These are phyloP conservation scores for Dendropsophus ebraccatus DNA, from an alignment of 2,113 vertebrate species.

Conservation along the genomic window DNA sequence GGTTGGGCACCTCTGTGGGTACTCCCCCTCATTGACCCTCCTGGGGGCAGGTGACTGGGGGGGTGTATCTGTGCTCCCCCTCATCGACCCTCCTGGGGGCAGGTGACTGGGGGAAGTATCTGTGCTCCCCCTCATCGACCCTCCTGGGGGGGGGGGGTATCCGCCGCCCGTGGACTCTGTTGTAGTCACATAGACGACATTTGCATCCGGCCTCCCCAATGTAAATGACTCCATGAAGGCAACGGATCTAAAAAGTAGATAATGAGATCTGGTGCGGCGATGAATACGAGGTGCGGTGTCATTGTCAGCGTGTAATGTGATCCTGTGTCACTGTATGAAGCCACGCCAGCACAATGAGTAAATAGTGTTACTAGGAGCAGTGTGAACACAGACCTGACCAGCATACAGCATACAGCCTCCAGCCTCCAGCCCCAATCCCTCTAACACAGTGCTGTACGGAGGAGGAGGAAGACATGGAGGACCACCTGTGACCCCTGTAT, in stretches of 20 bases:
- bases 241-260: background rate
- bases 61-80: too few species aligned
- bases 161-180: background rate
- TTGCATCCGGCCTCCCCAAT: background rate
- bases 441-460: background rate
- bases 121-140: too few species aligned
- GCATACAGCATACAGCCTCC: background rate
- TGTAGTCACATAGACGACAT: background rate
- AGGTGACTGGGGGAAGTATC: too few species aligned
- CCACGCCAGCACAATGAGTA: constrained; percentile 38
- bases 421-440: background rate
- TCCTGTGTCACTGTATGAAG: constrained; percentile 1
- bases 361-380: constrained; percentile 50
- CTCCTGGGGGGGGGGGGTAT: too few species aligned
- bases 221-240: background rate
- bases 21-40: too few species aligned
- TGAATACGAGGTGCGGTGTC: background rate
- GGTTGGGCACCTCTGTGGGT: too few species aligned
- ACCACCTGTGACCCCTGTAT: too few species aligned
- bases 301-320: constrained; percentile 37
- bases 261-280: background rate
- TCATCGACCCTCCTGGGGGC: too few species aligned
- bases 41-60: too few species aligned
- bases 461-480: background rate
- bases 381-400: constrained; percentile 36